Base-by-base conservation (phyloP, 1,140 invertebrate genomes). In the Archegozetes longisetosus region DNA sequence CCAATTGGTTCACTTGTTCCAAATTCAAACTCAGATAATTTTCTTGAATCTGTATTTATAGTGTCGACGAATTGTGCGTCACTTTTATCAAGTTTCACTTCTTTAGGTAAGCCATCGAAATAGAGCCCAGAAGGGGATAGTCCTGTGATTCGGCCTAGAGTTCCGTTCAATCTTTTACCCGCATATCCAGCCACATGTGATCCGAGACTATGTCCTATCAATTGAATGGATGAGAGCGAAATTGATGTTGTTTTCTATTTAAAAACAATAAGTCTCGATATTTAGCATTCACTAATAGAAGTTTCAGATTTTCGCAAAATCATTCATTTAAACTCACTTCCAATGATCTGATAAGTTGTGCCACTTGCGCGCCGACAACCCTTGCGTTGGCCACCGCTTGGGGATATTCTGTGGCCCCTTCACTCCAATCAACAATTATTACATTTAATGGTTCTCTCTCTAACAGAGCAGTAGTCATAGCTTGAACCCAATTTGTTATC, bases 41-140 rank as follows among this genome's bases (percentile, higher is more conserved):
- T 24, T 6, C 4, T 9, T 26, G 52, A 24, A 46, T 71, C 66
- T n/a, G 78, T 79, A 69, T 96, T 90, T 53, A 95, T 92, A 0
- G 92, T 87, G 70, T 95, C 92, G 0, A 96, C 91, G 69, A 93
- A 94, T 40, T 80, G 77, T 0, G 91, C 91, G 72, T 94, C 90
- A 0, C 76, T 78, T 54, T 82, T 79, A 68, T 92, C 88, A 40
- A 93, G 72, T 1, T 88, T 76, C 0, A 82, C 85, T 58, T 81
- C 76, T 0, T 83, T 79, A 66, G 88, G 84, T 69, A 88, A 85
- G 26, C 83, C 82, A 69, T n/a, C 52, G 53, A 66, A 66, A 0
- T 57, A 73, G 0, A 88, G 88, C 3, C 87, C 88, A 0, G 88
- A 88, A 20, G 88, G 87, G 75, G 92, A 88, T 46, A 92, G 70